Conservation (phyloP, 92 coral and sea anemone genomes). For the Metridium senile region DNA sequence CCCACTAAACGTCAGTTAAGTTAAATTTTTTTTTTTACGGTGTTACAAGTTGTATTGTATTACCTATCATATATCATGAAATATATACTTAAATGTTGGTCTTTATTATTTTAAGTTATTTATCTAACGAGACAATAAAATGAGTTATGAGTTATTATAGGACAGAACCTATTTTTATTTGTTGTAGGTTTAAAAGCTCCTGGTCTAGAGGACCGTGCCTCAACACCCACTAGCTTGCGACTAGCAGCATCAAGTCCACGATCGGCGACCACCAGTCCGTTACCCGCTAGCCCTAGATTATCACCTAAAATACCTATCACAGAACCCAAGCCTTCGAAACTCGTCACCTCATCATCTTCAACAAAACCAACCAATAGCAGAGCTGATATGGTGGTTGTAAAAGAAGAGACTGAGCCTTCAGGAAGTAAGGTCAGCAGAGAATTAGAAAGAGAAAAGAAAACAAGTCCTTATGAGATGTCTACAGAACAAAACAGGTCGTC, state of each 20-base stretch:
- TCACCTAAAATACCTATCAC: slow-evolving; percentile 18
- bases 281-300: slow-evolving; percentile 50
- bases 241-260: slow-evolving; percentile 31
- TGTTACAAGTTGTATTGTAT: too few relatives aligned
- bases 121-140: too few relatives aligned
- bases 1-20: too few relatives aligned
- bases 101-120: too few relatives aligned
- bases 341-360: slow-evolving; percentile 18
- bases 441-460: slow-evolving; percentile 44
- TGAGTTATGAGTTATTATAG: too few relatives aligned
- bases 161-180: too few relatives aligned
- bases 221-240: slow-evolving; percentile 22
- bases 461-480: slow-evolving; percentile 22
- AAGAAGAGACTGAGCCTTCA: slow-evolving; percentile 41
- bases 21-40: too few relatives aligned
- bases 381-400: slow-evolving; percentile 52
- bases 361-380: slow-evolving; percentile 38
- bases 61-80: too few relatives aligned
- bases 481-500: too few relatives aligned
- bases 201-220: slow-evolving; percentile 52
- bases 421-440: slow-evolving; percentile 41
- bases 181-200: slow-evolving; percentile 57
- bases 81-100: too few relatives aligned
- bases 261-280: slow-evolving; percentile 25
- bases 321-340: background rate